Evolutionary conservation across 2,113 vertebrate genomes (phyloP).

Genomic region (Halichoeres trimaculatus): DNA sequence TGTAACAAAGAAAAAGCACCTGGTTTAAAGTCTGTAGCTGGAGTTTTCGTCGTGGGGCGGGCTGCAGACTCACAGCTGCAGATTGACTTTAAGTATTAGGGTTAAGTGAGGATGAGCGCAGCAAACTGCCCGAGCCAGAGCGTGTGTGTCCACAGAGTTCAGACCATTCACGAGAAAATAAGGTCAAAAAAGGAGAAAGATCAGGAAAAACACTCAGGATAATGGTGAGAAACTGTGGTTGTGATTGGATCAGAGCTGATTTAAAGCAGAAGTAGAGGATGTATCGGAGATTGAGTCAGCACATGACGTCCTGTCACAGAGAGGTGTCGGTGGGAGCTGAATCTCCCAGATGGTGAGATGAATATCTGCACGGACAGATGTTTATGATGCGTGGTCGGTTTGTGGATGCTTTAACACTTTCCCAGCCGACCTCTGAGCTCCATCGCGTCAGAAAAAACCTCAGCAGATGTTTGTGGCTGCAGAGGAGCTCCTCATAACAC

Average conservation of each 20-base stretch:
- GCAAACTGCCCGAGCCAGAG: not conserved
- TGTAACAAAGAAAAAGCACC: too few relatives aligned
- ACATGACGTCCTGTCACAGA: not conserved
- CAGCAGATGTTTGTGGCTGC: conserved; percentile 40
- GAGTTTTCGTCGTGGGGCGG: not conserved
- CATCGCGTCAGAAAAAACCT: not conserved
- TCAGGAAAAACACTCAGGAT: not conserved
- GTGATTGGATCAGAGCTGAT: not conserved
- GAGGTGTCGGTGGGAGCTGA: not conserved
- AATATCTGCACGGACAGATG: conserved; percentile 41
- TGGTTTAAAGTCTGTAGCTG: not conserved
- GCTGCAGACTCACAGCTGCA: not conserved
- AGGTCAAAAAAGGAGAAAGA: not conserved
- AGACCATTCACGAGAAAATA: not conserved
- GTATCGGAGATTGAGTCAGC: conserved; percentile 14
- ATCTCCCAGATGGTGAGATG: conserved; percentile 12
- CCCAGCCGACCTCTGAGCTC: conserved; percentile 5
- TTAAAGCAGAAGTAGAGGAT: not conserved
- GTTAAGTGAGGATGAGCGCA: not conserved
- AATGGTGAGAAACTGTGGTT: not conserved
- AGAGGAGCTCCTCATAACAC: not conserved
- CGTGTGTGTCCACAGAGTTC: not conserved
- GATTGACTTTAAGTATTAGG: not conserved
- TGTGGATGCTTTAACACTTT: conserved; percentile 11
- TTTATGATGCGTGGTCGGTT: conserved; percentile 3